Conservation (phyloP, 2,888 invertebrate species). For the Lypha dubia region DNA sequence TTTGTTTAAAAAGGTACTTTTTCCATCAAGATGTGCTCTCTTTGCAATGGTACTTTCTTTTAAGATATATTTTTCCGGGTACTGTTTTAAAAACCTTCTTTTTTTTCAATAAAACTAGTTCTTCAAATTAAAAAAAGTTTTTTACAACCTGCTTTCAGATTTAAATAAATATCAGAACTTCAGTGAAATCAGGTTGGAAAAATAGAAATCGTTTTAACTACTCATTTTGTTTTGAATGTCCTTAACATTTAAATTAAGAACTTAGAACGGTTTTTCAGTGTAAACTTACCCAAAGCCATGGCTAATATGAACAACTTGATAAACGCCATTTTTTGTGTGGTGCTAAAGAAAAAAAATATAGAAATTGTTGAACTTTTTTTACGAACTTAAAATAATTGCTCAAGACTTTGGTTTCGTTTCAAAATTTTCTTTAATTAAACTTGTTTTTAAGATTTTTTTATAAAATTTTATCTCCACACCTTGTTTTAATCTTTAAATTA, state of each 20-base stretch:
- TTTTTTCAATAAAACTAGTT: too few species aligned
- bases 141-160: too few species aligned
- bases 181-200: background rate
- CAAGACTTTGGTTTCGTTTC: slow-evolving; percentile 27
- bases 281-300: slow-evolving; percentile 79
- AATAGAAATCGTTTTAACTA: background rate
- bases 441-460: slow-evolving; percentile 32
- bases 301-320: slow-evolving; percentile 80
- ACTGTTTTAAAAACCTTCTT: background rate
- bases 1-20: background rate
- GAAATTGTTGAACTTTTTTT: slow-evolving; percentile 2
- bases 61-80: background rate
- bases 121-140: too few species aligned
- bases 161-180: background rate
- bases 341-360: slow-evolving; percentile 44
- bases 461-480: slow-evolving; percentile 53
- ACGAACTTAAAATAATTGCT: background rate
- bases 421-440: background rate
- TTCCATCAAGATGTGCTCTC: slow-evolving; percentile 1
- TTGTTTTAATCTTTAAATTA: slow-evolving; percentile 28
- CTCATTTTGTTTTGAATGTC: background rate
- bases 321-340: slow-evolving; percentile 75
- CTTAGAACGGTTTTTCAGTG: background rate
- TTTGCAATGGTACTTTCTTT: background rate
- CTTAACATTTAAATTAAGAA: slow-evolving; percentile 25